Percentiles rank a stretch among this genome's conserved stretches.
These are phyloP conservation scores for Cydia strobilella DNA, from an alignment of 1,140 invertebrate genomes.

Conservation along the genomic window DNA sequence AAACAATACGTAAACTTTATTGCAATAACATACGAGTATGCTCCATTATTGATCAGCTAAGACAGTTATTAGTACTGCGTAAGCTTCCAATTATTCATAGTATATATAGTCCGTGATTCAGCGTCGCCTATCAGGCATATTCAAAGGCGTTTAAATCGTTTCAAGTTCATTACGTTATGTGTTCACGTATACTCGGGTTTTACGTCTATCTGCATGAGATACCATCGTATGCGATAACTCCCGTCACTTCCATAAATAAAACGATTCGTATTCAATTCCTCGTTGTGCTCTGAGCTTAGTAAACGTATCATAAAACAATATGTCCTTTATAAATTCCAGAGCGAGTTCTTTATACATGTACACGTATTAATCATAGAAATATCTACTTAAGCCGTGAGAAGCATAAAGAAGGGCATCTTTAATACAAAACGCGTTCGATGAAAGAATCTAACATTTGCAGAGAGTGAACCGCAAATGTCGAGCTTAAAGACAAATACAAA, in stretches of 20 bases:
- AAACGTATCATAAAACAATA: slow-evolving; percentile 27
- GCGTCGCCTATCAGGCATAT: not conserved
- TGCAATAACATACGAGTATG: too few species aligned
- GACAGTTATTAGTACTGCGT: not conserved
- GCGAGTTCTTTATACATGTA: slow-evolving; percentile 14
- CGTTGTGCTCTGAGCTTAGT: slow-evolving; percentile 5
- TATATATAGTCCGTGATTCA: slow-evolving; percentile 4
- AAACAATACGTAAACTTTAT: not conserved
- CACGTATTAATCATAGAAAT: slow-evolving; percentile 24
- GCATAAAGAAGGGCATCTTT: not conserved
- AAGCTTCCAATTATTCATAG: slow-evolving; percentile 10
- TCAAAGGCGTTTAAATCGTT: slow-evolving; percentile 2
- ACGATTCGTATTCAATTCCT: slow-evolving; percentile 12
- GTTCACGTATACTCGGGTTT: slow-evolving; percentile 25
- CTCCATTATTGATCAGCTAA: not conserved
- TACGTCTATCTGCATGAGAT: slow-evolving; percentile 30
- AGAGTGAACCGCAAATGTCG: not conserved
- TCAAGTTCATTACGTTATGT: not conserved
- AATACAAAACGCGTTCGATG: not conserved
- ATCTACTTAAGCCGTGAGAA: slow-evolving; percentile 11
- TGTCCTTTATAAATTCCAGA: slow-evolving; percentile 19
- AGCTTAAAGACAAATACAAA: too few species aligned
- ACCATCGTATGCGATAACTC: slow-evolving; percentile 18
- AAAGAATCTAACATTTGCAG: not conserved
- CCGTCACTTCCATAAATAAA: slow-evolving; percentile 24